A percentile compares a stretch with the other conserved stretches of the same genome.
phyloP scores from a whole-genome alignment of 2,888 invertebrate species.

The Trichopria drosophilae region DNA sequence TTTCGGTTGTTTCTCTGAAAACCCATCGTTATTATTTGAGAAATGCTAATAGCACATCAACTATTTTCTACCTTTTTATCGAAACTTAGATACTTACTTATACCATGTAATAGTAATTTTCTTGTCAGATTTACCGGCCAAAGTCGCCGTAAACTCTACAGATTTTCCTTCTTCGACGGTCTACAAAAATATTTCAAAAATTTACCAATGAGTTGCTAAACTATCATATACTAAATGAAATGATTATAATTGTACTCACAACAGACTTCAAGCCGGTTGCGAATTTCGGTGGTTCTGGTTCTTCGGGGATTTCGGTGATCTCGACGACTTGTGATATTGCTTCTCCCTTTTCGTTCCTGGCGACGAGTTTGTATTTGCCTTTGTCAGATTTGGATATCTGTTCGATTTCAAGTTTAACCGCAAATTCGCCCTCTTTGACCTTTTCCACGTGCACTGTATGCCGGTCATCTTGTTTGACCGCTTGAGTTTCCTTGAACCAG shows the following conservation, averaged over 20 bases:
- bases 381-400: conserved; percentile 80
- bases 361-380: conserved; percentile 86
- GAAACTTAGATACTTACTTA: conserved; percentile 63
- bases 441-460: conserved; percentile 78
- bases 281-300: conserved; percentile 80
- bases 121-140: conserved; percentile 78
- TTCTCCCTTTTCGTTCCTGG: conserved; percentile 91
- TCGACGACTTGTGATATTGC: conserved; percentile 87
- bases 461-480: conserved; percentile 75
- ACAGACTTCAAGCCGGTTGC: conserved; percentile 75
- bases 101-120: conserved; percentile 84
- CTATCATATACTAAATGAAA: no score
- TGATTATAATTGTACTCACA: conserved; percentile 66
- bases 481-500: conserved; percentile 87
- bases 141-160: conserved; percentile 75
- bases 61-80: background rate
- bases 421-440: conserved; percentile 85
- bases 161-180: conserved; percentile 73
- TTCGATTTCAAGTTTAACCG: conserved; percentile 86
- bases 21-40: conserved; percentile 2
- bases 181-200: conserved; percentile 56
- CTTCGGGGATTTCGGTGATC: conserved; percentile 79
- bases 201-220: conserved; percentile 7
- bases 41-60: background rate
- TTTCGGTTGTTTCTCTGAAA: conserved; percentile 65